A percentile compares a stretch with the other conserved stretches of the same genome.
Conservation (phyloP, 2,113 vertebrate genomes). For the Monarcha castaneiventris region DNA sequence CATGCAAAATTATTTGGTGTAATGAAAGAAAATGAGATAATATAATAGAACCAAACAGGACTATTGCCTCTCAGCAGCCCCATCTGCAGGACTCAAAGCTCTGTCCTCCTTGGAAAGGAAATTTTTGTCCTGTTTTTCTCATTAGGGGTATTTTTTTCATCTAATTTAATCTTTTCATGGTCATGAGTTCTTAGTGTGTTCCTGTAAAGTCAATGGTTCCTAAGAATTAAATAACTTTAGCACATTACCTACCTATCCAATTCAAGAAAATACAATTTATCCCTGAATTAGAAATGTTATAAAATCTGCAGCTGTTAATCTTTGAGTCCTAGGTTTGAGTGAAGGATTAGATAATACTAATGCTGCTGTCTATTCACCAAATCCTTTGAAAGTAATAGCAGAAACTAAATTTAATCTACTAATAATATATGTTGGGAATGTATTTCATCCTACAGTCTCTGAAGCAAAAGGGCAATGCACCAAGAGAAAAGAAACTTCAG, state of each 20-base stretch:
- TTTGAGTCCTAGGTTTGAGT: conserved; percentile 8
- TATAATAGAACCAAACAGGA: neutral
- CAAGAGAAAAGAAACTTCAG: neutral
- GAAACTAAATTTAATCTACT: conserved; percentile 22
- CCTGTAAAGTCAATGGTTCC: conserved; percentile 1
- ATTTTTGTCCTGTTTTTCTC: conserved; percentile 5
- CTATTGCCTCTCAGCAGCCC: neutral
- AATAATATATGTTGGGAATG: neutral
- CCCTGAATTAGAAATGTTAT: conserved; percentile 3
- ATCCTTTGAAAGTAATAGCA: conserved; percentile 48
- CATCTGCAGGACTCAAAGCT: neutral
- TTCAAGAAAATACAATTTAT: conserved; percentile 40
- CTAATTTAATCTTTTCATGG: conserved; percentile 37
- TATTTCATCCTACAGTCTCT: neutral
- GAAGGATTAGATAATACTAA: conserved; percentile 20
- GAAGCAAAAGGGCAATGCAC: neutral
- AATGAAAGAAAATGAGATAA: neutral
- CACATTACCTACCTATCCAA: neutral
- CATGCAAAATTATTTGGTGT: neutral
- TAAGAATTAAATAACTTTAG: conserved; percentile 19
- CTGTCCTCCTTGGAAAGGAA: neutral
- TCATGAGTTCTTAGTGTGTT: neutral
- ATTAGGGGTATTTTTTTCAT: neutral
- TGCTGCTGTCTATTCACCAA: conserved; percentile 15
- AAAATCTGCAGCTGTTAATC: conserved; percentile 49